Conservation (phyloP, 92 coral and sea anemone species). For the Parazoanthus atlanticus region DNA sequence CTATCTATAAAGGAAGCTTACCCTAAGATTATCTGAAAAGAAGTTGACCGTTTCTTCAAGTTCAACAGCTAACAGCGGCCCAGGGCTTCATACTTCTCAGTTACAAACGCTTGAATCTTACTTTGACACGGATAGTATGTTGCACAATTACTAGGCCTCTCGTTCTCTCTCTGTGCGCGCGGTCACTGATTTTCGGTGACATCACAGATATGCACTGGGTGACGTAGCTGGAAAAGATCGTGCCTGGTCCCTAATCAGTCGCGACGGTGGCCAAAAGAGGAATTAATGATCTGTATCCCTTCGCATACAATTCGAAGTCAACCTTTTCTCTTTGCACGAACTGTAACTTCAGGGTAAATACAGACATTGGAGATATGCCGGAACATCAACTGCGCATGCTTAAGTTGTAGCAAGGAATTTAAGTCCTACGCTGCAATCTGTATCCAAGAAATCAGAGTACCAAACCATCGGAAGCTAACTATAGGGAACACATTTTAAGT, state of each 20-base stretch:
- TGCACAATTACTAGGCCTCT: too few relatives aligned
- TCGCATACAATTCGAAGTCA: slow-evolving; percentile 26
- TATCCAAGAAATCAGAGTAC: too few relatives aligned
- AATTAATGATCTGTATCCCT: slow-evolving; percentile 10
- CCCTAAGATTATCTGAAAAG: slow-evolving; percentile 28
- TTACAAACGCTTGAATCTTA: slow-evolving; percentile 1
- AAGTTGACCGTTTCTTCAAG: slow-evolving; percentile 15
- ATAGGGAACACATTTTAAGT: too few relatives aligned
- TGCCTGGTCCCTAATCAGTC: too few relatives aligned
- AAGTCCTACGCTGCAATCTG: too few relatives aligned
- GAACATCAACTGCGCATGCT: not conserved
- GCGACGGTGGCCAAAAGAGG: too few relatives aligned
- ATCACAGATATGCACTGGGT: too few relatives aligned
- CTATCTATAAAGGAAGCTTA: not conserved
- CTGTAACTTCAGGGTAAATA: slow-evolving; percentile 10
- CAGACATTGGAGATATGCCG: not conserved
- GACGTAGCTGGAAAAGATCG: too few relatives aligned
- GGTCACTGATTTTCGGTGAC: too few relatives aligned
- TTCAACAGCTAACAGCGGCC: too few relatives aligned
- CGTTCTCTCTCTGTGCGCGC: too few relatives aligned
- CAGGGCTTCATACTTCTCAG: slow-evolving; percentile 6
- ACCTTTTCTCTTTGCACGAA: slow-evolving; percentile 9
- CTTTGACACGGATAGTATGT: slow-evolving; percentile 1
- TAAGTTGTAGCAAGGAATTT: not conserved
- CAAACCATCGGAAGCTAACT: too few relatives aligned